Percentiles rank a stretch among this genome's conserved stretches.
phyloP scores from a whole-genome alignment of 2,888 invertebrate species.

The Argynnis bischoffii region DNA sequence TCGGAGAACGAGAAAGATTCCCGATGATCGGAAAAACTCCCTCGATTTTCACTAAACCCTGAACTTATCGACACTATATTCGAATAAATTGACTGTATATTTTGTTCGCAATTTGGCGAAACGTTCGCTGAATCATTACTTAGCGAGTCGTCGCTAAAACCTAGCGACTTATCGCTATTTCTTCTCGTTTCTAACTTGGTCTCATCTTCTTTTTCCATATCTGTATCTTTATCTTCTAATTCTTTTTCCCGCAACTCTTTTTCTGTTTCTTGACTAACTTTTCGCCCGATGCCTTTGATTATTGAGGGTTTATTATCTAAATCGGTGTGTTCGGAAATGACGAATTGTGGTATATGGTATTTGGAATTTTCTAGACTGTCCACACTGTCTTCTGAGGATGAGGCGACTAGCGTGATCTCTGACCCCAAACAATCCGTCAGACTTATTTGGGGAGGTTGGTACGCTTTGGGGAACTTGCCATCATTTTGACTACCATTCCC shows the following conservation, averaged over 20 bases:
- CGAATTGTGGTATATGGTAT: conserved; percentile 83
- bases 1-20: conserved; percentile 78
- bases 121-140: conserved; percentile 84
- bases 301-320: conserved; percentile 88
- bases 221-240: conserved; percentile 54
- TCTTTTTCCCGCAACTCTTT: conserved; percentile 37
- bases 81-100: conserved; percentile 74
- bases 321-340: conserved; percentile 88
- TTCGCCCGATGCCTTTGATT: conserved; percentile 88
- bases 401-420: conserved; percentile 90
- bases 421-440: conserved; percentile 95
- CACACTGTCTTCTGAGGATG: conserved; percentile 88
- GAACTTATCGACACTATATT: conserved; percentile 83
- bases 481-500: conserved; percentile 72
- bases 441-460: conserved; percentile 89
- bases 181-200: conserved; percentile 80
- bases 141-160: conserved; percentile 88
- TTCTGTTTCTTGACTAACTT: conserved; percentile 86
- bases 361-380: conserved; percentile 84
- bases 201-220: conserved; percentile 63
- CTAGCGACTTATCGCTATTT: conserved; percentile 85
- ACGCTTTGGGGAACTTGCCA: conserved; percentile 51
- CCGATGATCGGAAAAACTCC: conserved; percentile 74
- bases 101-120: conserved; percentile 81
- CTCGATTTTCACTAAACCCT: conserved; percentile 82